Conservation (phyloP, 2,113 vertebrate genomes). For the Cynoglossus semilaevis region DNA sequence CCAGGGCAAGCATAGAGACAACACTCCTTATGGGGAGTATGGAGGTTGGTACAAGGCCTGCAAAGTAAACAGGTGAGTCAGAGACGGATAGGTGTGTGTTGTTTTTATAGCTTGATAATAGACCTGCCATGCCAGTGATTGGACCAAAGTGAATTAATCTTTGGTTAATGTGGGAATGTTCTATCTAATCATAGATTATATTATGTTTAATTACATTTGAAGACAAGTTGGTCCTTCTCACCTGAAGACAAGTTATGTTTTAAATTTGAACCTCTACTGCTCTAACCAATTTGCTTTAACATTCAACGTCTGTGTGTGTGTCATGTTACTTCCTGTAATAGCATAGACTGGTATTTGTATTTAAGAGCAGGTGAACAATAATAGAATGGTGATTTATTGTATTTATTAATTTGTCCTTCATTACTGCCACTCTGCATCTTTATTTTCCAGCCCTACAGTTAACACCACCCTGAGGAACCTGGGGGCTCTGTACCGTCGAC, state of each 20-base stretch:
- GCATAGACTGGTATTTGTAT: too few relatives aligned
- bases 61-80: conserved; percentile 93
- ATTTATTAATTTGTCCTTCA: neutral
- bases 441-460: conserved; percentile 72
- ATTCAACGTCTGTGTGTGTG: too few relatives aligned
- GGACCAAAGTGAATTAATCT: neutral
- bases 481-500: conserved; percentile 87
- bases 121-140: neutral
- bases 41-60: conserved; percentile 99
- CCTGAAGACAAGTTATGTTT: too few relatives aligned
- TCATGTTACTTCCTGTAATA: too few relatives aligned
- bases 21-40: conserved; percentile 89
- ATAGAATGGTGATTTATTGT: too few relatives aligned
- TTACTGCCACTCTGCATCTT: neutral
- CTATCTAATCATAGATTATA: neutral
- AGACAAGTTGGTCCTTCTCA: too few relatives aligned
- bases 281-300: too few relatives aligned
- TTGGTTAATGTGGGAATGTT: neutral
- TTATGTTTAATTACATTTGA: too few relatives aligned
- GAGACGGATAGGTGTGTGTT: conserved; percentile 1
- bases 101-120: conserved; percentile 7
- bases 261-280: neutral
- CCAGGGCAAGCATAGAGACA: conserved; percentile 87
- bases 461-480: conserved; percentile 88
- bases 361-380: too few relatives aligned